Evolutionary conservation across 1,140 invertebrate species (phyloP).

Genomic region (Ladona fulva): DNA sequence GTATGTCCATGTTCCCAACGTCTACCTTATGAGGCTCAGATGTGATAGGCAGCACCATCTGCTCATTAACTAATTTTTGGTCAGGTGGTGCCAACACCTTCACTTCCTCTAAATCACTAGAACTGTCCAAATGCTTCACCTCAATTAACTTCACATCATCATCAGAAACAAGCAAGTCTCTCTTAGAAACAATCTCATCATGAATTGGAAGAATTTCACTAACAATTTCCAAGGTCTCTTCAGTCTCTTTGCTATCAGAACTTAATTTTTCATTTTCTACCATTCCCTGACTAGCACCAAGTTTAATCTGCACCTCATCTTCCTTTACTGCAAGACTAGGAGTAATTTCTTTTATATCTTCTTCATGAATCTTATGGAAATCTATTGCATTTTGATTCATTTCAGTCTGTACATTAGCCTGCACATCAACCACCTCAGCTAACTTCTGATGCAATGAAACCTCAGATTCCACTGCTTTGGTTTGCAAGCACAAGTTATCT

Average conservation of each 20-base stretch:
- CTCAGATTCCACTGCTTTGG: not conserved
- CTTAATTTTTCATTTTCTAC: too few relatives aligned
- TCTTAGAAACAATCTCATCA: not conserved
- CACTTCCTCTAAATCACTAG: not conserved
- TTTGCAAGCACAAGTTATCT: not conserved
- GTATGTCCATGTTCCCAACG: not conserved
- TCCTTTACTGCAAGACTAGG: not conserved
- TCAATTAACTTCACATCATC: not conserved
- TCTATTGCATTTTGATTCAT: not conserved
- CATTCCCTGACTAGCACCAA: not conserved
- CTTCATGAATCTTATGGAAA: not conserved
- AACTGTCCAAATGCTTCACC: not conserved
- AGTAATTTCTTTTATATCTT: not conserved
- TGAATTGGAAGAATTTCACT: not conserved
- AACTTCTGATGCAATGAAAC: not conserved
- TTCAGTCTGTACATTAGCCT: not conserved
- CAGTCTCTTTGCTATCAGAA: not conserved
- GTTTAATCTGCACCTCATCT: not conserved
- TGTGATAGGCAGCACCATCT: not conserved
- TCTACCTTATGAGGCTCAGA: slow-evolving; percentile 1
- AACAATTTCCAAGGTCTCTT: not conserved
- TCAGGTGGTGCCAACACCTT: not conserved
- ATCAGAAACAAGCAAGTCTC: not conserved
- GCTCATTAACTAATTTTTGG: not conserved
- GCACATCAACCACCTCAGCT: not conserved